These are phyloP conservation scores for Cheilosia vulpina DNA, from an alignment of 2,888 invertebrate genomes.

Conservation along the genomic window DNA sequence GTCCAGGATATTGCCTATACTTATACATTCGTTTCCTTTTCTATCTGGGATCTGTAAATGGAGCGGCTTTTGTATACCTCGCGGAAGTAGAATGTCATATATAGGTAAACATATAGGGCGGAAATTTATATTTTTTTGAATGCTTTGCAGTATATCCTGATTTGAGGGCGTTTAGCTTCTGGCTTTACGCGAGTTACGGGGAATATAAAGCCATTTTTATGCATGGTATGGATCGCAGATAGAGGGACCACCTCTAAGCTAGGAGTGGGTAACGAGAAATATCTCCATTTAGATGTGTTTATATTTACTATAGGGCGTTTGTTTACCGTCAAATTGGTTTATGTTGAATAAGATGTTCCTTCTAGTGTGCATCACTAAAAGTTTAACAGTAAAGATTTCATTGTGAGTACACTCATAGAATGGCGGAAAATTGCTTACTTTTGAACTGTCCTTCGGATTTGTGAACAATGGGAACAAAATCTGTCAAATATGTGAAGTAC, in stretches of 20 bases:
- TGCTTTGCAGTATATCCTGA: conserved; percentile 4
- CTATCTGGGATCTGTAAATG: conserved; percentile 9
- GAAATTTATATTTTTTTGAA: conserved; percentile 8
- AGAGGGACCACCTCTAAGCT: neutral
- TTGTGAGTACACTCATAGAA: too few species aligned
- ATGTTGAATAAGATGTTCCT: too few species aligned
- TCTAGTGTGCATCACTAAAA: too few species aligned
- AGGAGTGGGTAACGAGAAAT: neutral
- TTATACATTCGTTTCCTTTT: neutral
- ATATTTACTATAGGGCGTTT: too few species aligned
- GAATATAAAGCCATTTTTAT: conserved; percentile 1
- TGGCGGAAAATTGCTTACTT: too few species aligned
- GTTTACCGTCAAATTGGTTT: too few species aligned
- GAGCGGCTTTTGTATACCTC: neutral
- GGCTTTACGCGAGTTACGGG: neutral
- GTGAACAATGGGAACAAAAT: too few species aligned
- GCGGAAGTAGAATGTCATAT: neutral
- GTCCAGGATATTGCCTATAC: conserved; percentile 24
- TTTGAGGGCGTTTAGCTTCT: conserved; percentile 8
- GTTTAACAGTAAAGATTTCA: too few species aligned
- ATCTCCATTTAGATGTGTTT: too few species aligned
- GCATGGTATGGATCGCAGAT: neutral
- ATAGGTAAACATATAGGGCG: neutral
- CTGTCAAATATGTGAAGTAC: too few species aligned
- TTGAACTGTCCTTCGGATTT: too few species aligned